These are phyloP conservation scores for Pandemis cinnamomeana DNA, from an alignment of 2,888 invertebrate species.

Conservation along the genomic window DNA sequence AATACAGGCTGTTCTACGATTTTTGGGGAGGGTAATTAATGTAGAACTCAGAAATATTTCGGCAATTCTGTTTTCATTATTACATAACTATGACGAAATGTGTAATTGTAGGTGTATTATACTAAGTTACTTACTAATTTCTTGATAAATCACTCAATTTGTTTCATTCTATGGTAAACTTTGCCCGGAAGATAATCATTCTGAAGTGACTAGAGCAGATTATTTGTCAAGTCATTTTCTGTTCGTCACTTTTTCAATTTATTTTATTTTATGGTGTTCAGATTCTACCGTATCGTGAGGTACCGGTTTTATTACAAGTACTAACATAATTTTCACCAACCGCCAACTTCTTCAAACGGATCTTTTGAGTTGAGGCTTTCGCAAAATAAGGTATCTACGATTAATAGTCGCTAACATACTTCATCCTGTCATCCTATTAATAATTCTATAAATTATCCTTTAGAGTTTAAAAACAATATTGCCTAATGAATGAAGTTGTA, in stretches of 20 bases:
- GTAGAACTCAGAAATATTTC: too few species aligned
- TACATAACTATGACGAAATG: too few species aligned
- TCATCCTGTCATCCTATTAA: not conserved
- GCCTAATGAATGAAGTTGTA: conserved; percentile 6
- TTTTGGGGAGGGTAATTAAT: not conserved
- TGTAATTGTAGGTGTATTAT: not conserved
- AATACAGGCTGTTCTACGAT: conserved; percentile 59
- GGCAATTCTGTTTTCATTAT: too few species aligned
- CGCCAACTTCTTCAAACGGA: too few species aligned
- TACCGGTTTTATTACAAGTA: too few species aligned
- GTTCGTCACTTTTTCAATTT: not conserved
- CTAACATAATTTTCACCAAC: too few species aligned
- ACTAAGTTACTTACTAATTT: too few species aligned
- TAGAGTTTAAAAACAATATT: not conserved
- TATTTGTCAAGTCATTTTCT: not conserved
- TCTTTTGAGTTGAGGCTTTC: too few species aligned
- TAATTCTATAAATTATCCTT: not conserved
- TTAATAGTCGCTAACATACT: not conserved
- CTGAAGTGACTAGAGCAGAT: not conserved
- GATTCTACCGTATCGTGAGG: too few species aligned
- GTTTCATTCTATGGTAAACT: too few species aligned
- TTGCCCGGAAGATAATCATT: too few species aligned
- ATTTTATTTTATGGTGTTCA: not conserved
- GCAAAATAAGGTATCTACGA: too few species aligned
- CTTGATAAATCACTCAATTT: not conserved